Evolutionary conservation across 2,797 vertebrate genomes (phyloP), one percentile per base, ranked within the genome.

Genomic region (Malurus leucopterus): DNA sequence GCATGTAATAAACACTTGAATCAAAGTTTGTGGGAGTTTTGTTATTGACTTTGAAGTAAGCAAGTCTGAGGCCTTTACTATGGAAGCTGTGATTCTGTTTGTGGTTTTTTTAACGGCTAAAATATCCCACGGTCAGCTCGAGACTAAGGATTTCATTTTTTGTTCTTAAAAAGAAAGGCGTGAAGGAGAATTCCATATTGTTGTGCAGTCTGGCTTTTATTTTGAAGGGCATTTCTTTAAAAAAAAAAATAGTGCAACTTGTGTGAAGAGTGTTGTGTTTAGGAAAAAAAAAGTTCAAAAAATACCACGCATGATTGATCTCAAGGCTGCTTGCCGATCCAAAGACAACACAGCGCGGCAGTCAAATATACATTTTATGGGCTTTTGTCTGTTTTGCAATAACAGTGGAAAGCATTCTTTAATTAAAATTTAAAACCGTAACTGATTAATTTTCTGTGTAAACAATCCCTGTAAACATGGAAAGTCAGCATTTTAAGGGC

Each of bases 381-480:
- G 96, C 93, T 96, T 97, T 97, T 96, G 96, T 97, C 97, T 97
- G 95, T 97, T 96, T 97, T 97, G 96, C 93, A 97, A 96, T 97
- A 97, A 97, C 96, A 97, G 93, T 93, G 90, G 96, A 97, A 97
- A 97, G 95, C 96, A 96, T 96, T 97, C 96, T 96, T 98, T 98
- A 98, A 98, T 98, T 97, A 98, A 97, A 97, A 97, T 98, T 98
- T 97, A 98, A 97, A 98, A 97, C 96, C 95, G 95, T 97, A 97
- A 97, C 97, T 97, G 97, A 98, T 98, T 97, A 97, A 97, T 97
- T 97, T 97, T 97, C 97, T 97, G 95, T 96, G 95, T 96, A 97
- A 97, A 97, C 96, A 97, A 92, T 94, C 93, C 75, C 80, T 95
- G 96, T 97, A 97, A 97, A 97, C 96, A 97, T 87, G 91, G 94